Evolutionary conservation across 2,113 vertebrate species (phyloP).

Genomic region (Seriola aureovittata): DNA sequence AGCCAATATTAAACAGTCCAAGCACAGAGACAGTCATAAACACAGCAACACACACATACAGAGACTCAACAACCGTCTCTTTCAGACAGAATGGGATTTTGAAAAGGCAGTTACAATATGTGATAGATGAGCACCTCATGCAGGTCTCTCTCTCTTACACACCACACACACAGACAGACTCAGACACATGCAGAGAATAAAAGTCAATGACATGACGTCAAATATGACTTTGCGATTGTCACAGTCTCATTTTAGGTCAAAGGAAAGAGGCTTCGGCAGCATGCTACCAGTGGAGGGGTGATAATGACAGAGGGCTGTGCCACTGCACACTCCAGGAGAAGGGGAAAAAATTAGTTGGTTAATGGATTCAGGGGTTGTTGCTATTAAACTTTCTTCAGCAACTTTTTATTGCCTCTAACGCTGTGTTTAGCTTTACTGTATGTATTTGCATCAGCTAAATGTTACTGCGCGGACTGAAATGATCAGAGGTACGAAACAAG

Average conservation of each 20-base stretch:
- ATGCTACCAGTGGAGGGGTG: neutral
- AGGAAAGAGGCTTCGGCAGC: neutral
- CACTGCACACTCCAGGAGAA: neutral
- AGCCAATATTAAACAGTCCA: neutral
- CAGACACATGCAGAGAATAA: neutral
- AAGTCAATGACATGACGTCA: slow-evolving; percentile 7
- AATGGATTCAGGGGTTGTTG: neutral
- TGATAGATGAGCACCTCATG: neutral
- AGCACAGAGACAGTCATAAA: neutral
- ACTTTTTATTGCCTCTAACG: too few species aligned
- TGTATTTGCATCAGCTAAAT: too few species aligned
- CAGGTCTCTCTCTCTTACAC: neutral
- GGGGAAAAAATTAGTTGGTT: neutral
- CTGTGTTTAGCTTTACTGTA: too few species aligned
- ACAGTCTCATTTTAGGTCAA: neutral
- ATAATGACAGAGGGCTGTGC: slow-evolving; percentile 13
- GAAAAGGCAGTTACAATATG: slow-evolving; percentile 19
- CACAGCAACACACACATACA: neutral
- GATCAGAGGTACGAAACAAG: too few species aligned
- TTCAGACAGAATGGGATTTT: neutral
- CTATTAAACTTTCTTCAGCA: too few species aligned
- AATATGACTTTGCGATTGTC: neutral
- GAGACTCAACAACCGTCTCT: neutral
- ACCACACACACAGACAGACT: neutral
- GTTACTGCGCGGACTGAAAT: too few species aligned